Base-by-base conservation (phyloP, 2,888 invertebrate species). In the Sinelater perroti region DNA sequence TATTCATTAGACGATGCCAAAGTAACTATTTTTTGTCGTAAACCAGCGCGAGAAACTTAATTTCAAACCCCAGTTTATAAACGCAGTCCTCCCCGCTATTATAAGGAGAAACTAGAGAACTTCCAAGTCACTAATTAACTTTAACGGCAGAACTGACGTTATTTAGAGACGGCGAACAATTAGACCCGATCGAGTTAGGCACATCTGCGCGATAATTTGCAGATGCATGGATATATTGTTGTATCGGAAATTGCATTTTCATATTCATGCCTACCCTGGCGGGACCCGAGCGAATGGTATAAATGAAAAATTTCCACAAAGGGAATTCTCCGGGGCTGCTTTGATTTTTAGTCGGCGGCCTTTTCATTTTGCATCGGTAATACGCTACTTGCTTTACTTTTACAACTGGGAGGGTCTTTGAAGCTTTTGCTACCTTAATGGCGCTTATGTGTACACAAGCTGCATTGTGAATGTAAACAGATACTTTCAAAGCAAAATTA, bases 121-220 rank as follows among this genome's bases (percentile, higher is more conserved):
- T 52, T 52, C 18, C 11, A 44, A 52, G 44, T 44, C 26, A 33
- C 35, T 55, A 56, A 56, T 56, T 56, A 50, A 44, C 50, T 56
- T 55, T 42, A 50, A 51, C 45, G 56, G 38, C 50, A 56, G 45
- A 36, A 24, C 44, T 45, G 44, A 45, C 45, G 47, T 49, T 49
- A 56, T 56, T 51, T 50, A 49, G 45, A 50, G 38, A 44, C 50
- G 45, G 30, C 35, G 50, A 56, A 50, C 56, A 56, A 56, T 56
- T 56, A 56, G 42, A 35, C 28, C 28, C 30, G 50, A 56, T 50
- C 50, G 45, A 56, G 51, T 56, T 50, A 56, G 44, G 35, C 51
- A 42, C 50, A 45, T 16, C 40, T 56, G 50, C 38, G 50, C 44
- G 35, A 13, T 18, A 54, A 56, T 56, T 51, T 44, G 8, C 14